Conservation (phyloP, 2,888 invertebrate species). For the Dryadula phaetusa region DNA sequence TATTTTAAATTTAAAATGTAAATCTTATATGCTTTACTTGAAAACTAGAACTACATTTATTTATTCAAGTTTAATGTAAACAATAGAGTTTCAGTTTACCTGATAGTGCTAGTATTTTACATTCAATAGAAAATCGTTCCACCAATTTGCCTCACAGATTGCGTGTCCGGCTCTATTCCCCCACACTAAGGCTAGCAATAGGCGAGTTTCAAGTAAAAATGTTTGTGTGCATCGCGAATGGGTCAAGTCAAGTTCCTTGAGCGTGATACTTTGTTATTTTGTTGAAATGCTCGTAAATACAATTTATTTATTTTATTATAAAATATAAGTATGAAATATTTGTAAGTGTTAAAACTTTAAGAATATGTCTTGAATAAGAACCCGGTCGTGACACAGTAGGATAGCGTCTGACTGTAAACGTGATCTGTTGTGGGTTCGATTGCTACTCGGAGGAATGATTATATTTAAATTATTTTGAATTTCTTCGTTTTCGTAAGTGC, state of each 20-base stretch:
- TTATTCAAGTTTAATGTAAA: no score
- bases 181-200: slow-evolving; percentile 27
- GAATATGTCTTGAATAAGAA: no score
- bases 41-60: background rate
- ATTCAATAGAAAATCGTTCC: slow-evolving; percentile 23
- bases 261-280: slow-evolving; percentile 6
- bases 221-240: slow-evolving; percentile 15
- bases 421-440: no score
- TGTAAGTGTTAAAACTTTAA: no score
- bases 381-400: no score
- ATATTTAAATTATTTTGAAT: no score
- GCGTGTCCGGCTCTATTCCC: slow-evolving; percentile 27
- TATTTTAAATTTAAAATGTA: no score
- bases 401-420: no score
- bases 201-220: slow-evolving; percentile 27
- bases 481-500: no score
- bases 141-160: slow-evolving; percentile 25
- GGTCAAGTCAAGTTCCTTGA: slow-evolving; percentile 15
- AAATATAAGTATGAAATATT: background rate
- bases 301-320: background rate
- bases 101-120: slow-evolving; percentile 6
- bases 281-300: background rate
- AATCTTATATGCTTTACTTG: no score
- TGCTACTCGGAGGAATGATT: no score
- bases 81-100: background rate